These are phyloP conservation scores for Nyctalus aviator DNA, from an alignment of 2,797 vertebrate species.

Conservation along the genomic window DNA sequence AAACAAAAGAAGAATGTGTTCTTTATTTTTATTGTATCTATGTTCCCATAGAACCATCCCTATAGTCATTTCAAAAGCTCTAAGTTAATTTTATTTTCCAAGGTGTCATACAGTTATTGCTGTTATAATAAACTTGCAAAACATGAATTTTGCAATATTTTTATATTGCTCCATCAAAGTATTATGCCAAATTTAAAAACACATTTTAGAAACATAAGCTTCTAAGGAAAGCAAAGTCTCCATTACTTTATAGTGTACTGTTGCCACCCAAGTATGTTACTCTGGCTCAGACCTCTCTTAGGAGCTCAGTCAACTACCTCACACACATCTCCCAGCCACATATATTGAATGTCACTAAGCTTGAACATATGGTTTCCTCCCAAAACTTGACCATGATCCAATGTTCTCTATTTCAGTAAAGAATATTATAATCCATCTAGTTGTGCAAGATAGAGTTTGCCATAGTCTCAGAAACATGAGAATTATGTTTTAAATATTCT, in stretches of 20 bases:
- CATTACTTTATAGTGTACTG: not conserved
- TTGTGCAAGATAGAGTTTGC: not conserved
- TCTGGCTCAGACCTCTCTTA: not conserved
- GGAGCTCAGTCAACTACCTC: not conserved
- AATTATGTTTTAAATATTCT: not conserved
- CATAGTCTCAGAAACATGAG: not conserved
- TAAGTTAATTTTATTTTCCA: conserved; percentile 36
- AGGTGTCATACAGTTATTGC: not conserved
- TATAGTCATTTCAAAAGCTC: not conserved
- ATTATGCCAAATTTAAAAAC: conserved; percentile 2
- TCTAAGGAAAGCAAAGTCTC: not conserved
- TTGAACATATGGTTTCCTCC: not conserved
- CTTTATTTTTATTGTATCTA: not conserved
- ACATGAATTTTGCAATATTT: not conserved
- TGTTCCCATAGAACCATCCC: not conserved
- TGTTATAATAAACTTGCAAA: conserved; percentile 21
- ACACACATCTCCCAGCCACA: not conserved
- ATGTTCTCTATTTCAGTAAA: not conserved
- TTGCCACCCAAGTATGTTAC: not conserved
- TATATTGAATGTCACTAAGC: not conserved
- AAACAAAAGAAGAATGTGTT: not conserved
- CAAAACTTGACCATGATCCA: not conserved
- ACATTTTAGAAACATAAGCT: not conserved
- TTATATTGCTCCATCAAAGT: not conserved
- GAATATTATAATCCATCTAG: rapidly evolving